Evolutionary conservation across 2,113 vertebrate species (phyloP).

Genomic region (Tragelaphus strepsiceros): DNA sequence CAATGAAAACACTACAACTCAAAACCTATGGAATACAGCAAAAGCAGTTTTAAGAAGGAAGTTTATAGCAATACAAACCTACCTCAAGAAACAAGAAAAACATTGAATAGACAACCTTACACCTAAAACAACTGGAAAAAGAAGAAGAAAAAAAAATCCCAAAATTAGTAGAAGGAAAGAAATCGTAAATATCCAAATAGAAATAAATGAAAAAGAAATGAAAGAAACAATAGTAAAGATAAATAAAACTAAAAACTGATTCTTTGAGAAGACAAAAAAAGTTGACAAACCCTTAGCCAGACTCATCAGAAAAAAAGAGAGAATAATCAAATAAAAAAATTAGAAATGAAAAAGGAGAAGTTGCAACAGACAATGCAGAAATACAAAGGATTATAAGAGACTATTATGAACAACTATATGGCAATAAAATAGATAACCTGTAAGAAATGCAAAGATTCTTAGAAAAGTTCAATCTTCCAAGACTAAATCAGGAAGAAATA

Average conservation of each 20-base stretch:
- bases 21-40: too few species aligned
- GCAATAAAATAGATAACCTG: background rate
- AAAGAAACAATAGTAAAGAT: background rate
- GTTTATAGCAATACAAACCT: too few species aligned
- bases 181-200: too few species aligned
- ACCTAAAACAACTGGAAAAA: too few species aligned
- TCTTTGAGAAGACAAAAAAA: background rate
- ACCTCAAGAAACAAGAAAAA: too few species aligned
- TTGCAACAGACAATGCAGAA: background rate
- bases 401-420: background rate
- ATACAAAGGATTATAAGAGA: background rate
- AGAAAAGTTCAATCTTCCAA: background rate
- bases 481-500: background rate
- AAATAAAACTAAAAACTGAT: background rate
- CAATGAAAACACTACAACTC: too few species aligned
- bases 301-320: background rate
- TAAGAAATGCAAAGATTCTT: background rate
- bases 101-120: too few species aligned
- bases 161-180: too few species aligned
- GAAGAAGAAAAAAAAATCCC: too few species aligned
- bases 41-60: too few species aligned
- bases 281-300: background rate
- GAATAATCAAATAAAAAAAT: background rate
- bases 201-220: too few species aligned
- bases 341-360: background rate